Evolutionary conservation across 1,140 invertebrate species (phyloP).

Genomic region (Pissodes strobi): DNA sequence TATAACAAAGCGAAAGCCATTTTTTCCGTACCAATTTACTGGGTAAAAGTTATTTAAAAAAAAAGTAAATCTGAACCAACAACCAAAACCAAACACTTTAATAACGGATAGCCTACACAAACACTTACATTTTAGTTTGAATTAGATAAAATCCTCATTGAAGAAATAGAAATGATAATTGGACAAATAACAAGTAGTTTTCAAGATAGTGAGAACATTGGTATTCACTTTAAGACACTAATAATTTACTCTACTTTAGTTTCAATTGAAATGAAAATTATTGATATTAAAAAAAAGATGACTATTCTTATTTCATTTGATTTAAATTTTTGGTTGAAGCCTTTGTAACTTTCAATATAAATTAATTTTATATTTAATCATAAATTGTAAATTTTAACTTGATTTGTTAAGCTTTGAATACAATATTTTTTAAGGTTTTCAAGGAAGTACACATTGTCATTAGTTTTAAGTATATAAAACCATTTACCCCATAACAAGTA

Average conservation of each 20-base stretch:
- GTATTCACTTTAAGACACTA: too few species aligned
- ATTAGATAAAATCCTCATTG: too few species aligned
- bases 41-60: not conserved
- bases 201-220: too few species aligned
- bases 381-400: not conserved
- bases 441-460: not conserved
- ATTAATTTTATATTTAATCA: not conserved
- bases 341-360: not conserved
- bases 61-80: too few species aligned
- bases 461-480: not conserved
- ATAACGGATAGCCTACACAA: too few species aligned
- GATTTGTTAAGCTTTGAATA: not conserved
- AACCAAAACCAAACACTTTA: too few species aligned
- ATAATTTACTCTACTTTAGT: too few species aligned
- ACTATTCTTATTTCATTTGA: too few species aligned
- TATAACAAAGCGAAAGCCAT: too few species aligned
- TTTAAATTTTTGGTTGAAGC: too few species aligned
- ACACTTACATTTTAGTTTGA: too few species aligned
- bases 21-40: not conserved
- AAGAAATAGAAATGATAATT: not conserved
- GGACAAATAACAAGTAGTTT: not conserved
- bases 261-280: not conserved
- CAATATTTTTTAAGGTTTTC: not conserved
- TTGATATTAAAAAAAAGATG: not conserved
- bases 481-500: not conserved